Conservation (phyloP, 2,113 vertebrate genomes). For the Candoia aspera region DNA sequence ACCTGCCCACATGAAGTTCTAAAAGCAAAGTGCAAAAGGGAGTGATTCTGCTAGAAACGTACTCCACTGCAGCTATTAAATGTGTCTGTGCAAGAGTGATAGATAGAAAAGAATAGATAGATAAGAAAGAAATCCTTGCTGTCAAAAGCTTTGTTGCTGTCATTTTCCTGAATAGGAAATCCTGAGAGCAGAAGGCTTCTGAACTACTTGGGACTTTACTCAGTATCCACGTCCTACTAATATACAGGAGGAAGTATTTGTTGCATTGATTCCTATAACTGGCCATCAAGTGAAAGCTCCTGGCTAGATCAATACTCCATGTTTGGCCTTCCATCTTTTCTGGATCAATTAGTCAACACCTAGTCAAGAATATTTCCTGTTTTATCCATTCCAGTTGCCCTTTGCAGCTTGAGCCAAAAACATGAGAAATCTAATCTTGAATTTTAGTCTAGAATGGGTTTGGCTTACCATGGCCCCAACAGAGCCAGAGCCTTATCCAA, state of each 20-base stretch:
- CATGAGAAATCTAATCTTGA: background rate
- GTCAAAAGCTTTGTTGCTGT: slow-evolving; percentile 38
- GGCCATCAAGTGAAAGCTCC: background rate
- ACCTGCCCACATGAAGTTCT: slow-evolving; percentile 67
- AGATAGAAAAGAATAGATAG: slow-evolving; percentile 43
- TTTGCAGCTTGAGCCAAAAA: background rate
- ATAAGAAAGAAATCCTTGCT: slow-evolving; percentile 37
- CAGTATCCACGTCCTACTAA: background rate
- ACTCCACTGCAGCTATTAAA: slow-evolving; percentile 44
- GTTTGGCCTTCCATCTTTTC: background rate
- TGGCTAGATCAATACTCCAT: background rate
- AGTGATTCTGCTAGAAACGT: slow-evolving; percentile 31
- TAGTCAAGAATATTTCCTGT: background rate
- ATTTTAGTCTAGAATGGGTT: background rate
- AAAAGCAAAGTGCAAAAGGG: slow-evolving; percentile 63
- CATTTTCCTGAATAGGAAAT: background rate
- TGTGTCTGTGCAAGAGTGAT: slow-evolving; percentile 32
- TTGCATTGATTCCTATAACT: background rate
- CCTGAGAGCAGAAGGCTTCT: background rate
- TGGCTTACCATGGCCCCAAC: background rate
- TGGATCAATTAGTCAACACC: background rate
- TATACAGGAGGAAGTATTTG: background rate
- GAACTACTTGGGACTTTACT: background rate
- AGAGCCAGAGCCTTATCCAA: background rate
- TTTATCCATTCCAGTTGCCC: background rate